phyloP scores from a whole-genome alignment of 2,888 invertebrate genomes.

The Chloroclysta siterata region DNA sequence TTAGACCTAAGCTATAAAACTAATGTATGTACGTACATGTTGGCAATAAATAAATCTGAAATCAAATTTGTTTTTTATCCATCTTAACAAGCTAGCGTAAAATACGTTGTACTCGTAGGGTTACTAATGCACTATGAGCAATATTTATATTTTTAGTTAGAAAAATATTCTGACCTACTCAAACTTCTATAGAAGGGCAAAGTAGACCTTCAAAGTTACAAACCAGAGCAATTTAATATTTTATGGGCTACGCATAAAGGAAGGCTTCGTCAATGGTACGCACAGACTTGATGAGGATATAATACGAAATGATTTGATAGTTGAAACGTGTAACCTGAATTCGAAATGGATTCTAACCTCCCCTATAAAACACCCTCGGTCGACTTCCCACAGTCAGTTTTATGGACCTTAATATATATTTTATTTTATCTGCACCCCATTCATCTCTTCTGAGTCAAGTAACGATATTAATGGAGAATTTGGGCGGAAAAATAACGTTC shows the following conservation, averaged over 20 bases:
- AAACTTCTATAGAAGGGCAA: not conserved
- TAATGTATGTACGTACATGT: too few relatives aligned
- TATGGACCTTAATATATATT: slow-evolving; percentile 58
- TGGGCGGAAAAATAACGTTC: slow-evolving; percentile 45
- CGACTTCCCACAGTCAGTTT: slow-evolving; percentile 51
- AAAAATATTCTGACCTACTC: too few relatives aligned
- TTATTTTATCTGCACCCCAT: slow-evolving; percentile 60
- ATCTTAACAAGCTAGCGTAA: too few relatives aligned
- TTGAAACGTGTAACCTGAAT: slow-evolving; percentile 30
- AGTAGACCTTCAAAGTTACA: too few relatives aligned
- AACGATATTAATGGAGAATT: slow-evolving; percentile 49
- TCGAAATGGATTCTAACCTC: slow-evolving; percentile 47
- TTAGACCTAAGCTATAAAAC: too few relatives aligned
- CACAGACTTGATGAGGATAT: slow-evolving; percentile 19
- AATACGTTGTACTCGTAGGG: too few relatives aligned
- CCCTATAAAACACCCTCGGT: slow-evolving; percentile 60
- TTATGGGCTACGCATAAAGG: not conserved
- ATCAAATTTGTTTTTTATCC: too few relatives aligned
- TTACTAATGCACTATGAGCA: too few relatives aligned
- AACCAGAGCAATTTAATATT: not conserved
- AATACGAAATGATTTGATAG: slow-evolving; percentile 29
- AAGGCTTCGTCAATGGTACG: not conserved
- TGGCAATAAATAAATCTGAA: too few relatives aligned
- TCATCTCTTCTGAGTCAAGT: slow-evolving; percentile 57
- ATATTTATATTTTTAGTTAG: too few relatives aligned